Base-by-base conservation (phyloP, 2,113 vertebrate genomes). In the Piprites chloris region DNA sequence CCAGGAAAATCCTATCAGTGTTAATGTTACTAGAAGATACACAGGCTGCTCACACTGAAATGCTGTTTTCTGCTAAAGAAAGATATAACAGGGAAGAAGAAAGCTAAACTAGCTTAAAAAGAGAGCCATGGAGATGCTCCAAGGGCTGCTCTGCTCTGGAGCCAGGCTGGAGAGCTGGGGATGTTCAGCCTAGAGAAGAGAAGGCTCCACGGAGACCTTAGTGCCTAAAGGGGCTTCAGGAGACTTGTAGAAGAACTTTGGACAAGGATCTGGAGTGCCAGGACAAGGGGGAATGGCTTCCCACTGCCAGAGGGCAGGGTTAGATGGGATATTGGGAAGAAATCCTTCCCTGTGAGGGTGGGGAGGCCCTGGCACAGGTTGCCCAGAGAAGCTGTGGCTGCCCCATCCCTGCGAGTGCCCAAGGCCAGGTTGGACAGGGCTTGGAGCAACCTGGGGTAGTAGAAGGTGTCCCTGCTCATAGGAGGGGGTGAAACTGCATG, bases 171-270 rank as follows among this genome's bases (percentile, higher is more conserved):
- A 83, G 30, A 62, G n/a, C 10, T 68, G 28, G 39, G 19, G 6
- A 13, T n/a, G 53, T 0, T 75, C 46, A 26, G 26, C 13, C 28
- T 53, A 71, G 37, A 53, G 24, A 46, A 0, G 46, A 0, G 0
- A 52, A 59, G 1, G 46, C 1, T 68, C n/a, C 47, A 68, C 41
- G 23, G 6, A 76, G n/a, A 76, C 6, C n/a, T 68, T 55, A 61
- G 55, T 0, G n/a, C 26, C 55, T 68, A 0, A 62, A 69, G 41
- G 41, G n/a, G 30, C 30, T 83, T 47, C 24, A 75, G 21, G n/a
- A 68, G 23, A 89, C 53, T n/a, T 75, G 68, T 2, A 59, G 33
- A 82, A 19, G 37, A 46, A 6, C 46, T 46, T 0, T 23, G 68
- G 33, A 74, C 37, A 74, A 44, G 15, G 9, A 8, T 1, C 5